Evolutionary conservation across 1,140 invertebrate species (phyloP).

Genomic region (Mactra quadrangularis): DNA sequence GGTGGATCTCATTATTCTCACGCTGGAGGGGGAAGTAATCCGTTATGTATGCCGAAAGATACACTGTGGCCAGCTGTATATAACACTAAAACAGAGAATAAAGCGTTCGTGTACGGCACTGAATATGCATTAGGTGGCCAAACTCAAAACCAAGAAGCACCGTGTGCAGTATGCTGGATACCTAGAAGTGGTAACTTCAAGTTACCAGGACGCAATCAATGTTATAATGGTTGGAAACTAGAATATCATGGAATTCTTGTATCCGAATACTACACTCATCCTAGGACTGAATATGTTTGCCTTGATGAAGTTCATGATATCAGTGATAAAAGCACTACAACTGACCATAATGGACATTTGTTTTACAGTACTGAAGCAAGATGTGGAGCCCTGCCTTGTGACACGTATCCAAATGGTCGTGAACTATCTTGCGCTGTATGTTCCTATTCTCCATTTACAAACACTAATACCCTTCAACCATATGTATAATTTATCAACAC

Average conservation of each 20-base stretch:
- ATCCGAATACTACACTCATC: background rate
- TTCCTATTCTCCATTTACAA: background rate
- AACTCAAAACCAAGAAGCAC: background rate
- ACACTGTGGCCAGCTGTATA: background rate
- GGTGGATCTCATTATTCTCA: slow-evolving; percentile 1
- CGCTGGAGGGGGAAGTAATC: background rate
- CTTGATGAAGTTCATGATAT: background rate
- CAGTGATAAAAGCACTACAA: background rate
- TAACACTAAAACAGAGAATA: background rate
- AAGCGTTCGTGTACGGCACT: background rate
- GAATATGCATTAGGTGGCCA: background rate
- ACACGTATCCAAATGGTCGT: slow-evolving; percentile 23
- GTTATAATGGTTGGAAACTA: background rate
- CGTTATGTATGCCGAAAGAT: background rate
- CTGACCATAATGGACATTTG: slow-evolving; percentile 22
- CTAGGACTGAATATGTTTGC: background rate
- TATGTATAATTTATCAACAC: too few relatives aligned
- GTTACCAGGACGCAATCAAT: background rate
- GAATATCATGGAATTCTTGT: background rate
- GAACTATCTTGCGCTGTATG: slow-evolving; percentile 59
- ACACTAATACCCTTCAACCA: too few relatives aligned
- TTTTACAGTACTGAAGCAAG: slow-evolving; percentile 39
- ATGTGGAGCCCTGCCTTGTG: slow-evolving; percentile 58
- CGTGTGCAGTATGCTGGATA: background rate
- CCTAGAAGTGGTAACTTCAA: background rate